These are phyloP conservation scores for Pristionchus entomophagus DNA, from an alignment of 2,888 invertebrate species.

Conservation along the genomic window DNA sequence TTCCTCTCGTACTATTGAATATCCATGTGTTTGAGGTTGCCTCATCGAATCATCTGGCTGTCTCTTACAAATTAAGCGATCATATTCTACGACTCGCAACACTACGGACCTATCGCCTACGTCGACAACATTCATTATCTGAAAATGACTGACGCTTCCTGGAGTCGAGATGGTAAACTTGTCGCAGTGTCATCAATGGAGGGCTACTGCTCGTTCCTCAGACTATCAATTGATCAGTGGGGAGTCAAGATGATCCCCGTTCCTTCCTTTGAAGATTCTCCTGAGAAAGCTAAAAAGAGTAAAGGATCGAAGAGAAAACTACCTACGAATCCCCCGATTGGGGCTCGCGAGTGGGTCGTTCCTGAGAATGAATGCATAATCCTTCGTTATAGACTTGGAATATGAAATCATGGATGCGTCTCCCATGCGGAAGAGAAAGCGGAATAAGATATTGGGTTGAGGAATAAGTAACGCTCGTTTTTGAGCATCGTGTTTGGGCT, in stretches of 20 bases:
- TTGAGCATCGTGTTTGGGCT: too few relatives aligned
- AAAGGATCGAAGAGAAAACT: background rate
- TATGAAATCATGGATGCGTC: too few relatives aligned
- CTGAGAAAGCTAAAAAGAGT: slow-evolving; percentile 27
- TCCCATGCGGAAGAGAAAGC: too few relatives aligned
- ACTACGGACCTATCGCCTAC: slow-evolving; percentile 85
- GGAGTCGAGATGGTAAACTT: slow-evolving; percentile 87
- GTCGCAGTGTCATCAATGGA: slow-evolving; percentile 89
- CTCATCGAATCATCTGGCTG: slow-evolving; percentile 91
- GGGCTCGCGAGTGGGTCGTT: too few relatives aligned
- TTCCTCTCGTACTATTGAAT: background rate
- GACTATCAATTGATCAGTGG: slow-evolving; percentile 80
- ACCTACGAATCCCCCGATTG: too few relatives aligned
- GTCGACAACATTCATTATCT: slow-evolving; percentile 91
- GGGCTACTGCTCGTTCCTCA: slow-evolving; percentile 89
- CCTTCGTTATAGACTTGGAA: too few relatives aligned
- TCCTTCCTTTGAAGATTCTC: slow-evolving; percentile 18
- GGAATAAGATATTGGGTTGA: too few relatives aligned
- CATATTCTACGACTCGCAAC: slow-evolving; percentile 90
- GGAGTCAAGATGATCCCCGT: slow-evolving; percentile 48
- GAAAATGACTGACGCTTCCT: slow-evolving; percentile 87
- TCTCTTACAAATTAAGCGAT: slow-evolving; percentile 88
- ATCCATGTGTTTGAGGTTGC: slow-evolving; percentile 78
- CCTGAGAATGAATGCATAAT: too few relatives aligned
- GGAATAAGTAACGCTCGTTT: too few relatives aligned